Evolutionary conservation across 2,113 vertebrate genomes (phyloP).

Genomic region (Oryctolagus cuniculus): DNA sequence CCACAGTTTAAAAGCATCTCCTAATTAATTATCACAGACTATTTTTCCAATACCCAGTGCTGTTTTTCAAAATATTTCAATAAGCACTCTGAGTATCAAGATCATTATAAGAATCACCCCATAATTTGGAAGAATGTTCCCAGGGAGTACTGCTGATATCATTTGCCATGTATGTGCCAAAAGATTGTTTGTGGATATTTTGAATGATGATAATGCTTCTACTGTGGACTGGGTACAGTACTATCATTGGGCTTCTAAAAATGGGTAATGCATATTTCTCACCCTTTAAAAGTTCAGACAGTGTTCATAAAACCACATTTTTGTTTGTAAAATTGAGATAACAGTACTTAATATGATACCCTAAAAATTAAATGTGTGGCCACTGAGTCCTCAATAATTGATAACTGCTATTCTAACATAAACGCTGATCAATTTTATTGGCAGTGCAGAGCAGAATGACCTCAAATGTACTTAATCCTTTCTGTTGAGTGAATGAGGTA

Average conservation of each 20-base stretch:
- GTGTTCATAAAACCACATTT: neutral
- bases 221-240: neutral
- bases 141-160: neutral
- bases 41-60: neutral
- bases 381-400: neutral
- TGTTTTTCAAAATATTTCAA: slow-evolving; percentile 50
- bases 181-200: slow-evolving; percentile 14
- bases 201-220: neutral
- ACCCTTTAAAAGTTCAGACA: neutral
- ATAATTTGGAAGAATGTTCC: slow-evolving; percentile 53
- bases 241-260: neutral
- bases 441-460: neutral
- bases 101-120: slow-evolving; percentile 29
- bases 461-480: neutral
- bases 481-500: slow-evolving; percentile 6
- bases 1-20: neutral
- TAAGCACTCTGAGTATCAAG: neutral
- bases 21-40: neutral
- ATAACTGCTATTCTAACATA: neutral
- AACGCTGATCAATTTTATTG: neutral
- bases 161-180: neutral
- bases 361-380: neutral
- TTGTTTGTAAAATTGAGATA: neutral
- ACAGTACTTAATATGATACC: neutral
- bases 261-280: neutral